phyloP scores from a whole-genome alignment of 2,888 invertebrate species.

The Zygothrica quintamaculata region DNA sequence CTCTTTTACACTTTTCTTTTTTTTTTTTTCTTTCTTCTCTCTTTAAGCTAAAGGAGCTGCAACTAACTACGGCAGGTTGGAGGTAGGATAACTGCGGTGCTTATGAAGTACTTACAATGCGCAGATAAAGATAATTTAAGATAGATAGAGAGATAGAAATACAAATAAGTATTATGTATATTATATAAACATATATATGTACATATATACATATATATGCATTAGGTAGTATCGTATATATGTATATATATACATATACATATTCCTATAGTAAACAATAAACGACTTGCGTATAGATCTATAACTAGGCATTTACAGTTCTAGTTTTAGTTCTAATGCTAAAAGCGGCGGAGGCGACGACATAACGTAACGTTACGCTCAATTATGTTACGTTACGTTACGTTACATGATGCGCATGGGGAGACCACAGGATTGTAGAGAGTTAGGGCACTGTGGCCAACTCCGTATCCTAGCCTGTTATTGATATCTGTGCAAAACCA shows the following conservation, averaged over 20 bases:
- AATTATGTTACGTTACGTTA: slow-evolving; percentile 35
- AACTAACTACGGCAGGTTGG: slow-evolving; percentile 26
- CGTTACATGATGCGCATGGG: slow-evolving; percentile 22
- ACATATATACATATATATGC: slow-evolving; percentile 25
- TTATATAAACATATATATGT: slow-evolving; percentile 23
- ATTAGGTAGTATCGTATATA: slow-evolving; percentile 6
- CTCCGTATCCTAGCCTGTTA: slow-evolving; percentile 89
- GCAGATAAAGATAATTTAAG: slow-evolving; percentile 45
- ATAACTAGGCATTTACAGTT: slow-evolving; percentile 68
- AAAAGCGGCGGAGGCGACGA: slow-evolving; percentile 61
- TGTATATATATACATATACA: slow-evolving; percentile 26
- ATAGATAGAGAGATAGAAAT: slow-evolving; percentile 5
- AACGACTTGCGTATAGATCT: slow-evolving; percentile 55
- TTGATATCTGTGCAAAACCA: slow-evolving; percentile 98
- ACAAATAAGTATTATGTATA: slow-evolving; percentile 20
- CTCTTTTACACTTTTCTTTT: too few relatives aligned
- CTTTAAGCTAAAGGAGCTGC: slow-evolving; percentile 45
- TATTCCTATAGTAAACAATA: slow-evolving; percentile 45
- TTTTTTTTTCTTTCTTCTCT: too few relatives aligned
- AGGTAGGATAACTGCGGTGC: slow-evolving; percentile 27
- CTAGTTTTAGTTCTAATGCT: slow-evolving; percentile 63
- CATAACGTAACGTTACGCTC: slow-evolving; percentile 33
- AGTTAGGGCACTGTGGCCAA: slow-evolving; percentile 43
- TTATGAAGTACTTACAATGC: slow-evolving; percentile 73
- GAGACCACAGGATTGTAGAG: slow-evolving; percentile 10